Base-by-base conservation (phyloP, 2,888 invertebrate species). In the Drosophila pseudotakahashii region DNA sequence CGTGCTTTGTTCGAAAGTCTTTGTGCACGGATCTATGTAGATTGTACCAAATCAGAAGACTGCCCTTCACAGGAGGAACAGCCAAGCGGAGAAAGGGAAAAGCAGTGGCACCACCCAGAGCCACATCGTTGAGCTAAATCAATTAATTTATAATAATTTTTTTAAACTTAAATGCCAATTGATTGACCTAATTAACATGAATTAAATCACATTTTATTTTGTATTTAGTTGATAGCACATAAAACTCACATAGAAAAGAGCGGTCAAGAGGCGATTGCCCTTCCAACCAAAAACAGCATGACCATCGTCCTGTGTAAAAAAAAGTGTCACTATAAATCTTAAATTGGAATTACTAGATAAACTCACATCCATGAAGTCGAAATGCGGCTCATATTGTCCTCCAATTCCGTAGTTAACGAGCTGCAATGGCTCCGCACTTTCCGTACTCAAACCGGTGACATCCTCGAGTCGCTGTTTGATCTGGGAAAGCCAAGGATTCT, bases 341-440 rank as follows among this genome's bases (percentile, higher is more conserved):
- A 13, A 3, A 14, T 13, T 13, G 1, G 1, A 9, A 14, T 5
- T 6, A 7, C 7, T 3, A 3, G 1, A 37, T n/a, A 3, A n/a
- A 32, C 42, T 74, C 2, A 68, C 95, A 81, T 95, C 95, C 32
- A 79, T 78, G 41, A 97, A 97, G 90, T 97, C 99, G 92, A 95
- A 99, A 92, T 99, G 99, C n/a, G 99, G 99, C 90, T 98, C 99
- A 91, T 99, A 99, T 92, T 99, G 99, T 0, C 99, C 99, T 7
- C 99, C 99, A 75, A 99, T 96, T n/a, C 99, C 99, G 92, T 99
- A 99, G 93, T 99, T 99, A 77, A 98, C 99, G 58, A 99, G 97
- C 93, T 99, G 99, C 77, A 99, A 93, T 88, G 99, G 97, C 92
- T 99, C 99, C 86, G 73, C 79, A 13, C 63, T 73, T 2, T 55